These are phyloP conservation scores for Rhinopomastus cyanomelas DNA, from an alignment of 2,113 vertebrate species.

Conservation along the genomic window DNA sequence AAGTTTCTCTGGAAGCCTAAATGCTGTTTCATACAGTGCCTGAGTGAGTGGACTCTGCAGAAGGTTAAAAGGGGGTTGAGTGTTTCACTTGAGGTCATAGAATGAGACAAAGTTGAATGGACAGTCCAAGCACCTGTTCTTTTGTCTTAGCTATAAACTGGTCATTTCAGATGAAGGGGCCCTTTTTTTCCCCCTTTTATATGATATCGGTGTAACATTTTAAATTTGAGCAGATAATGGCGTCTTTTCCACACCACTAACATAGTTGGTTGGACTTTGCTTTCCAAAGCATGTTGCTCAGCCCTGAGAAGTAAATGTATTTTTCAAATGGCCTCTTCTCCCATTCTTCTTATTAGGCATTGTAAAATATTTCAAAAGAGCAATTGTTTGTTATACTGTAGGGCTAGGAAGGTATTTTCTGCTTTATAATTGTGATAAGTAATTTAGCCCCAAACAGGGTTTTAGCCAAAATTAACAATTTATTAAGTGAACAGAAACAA, in stretches of 20 bases:
- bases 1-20: not conserved
- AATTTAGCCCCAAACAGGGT: no score
- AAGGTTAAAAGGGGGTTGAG: not conserved
- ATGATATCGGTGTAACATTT: not conserved
- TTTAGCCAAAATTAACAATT: no score
- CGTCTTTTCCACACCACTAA: rapidly evolving
- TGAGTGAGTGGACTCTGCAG: rapidly evolving
- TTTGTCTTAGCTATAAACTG: not conserved
- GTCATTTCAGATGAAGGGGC: not conserved
- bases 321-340: not conserved
- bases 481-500: no score
- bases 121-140: not conserved
- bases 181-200: not conserved
- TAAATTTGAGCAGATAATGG: not conserved
- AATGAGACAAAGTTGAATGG: not conserved
- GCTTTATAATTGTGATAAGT: no score
- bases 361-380: not conserved
- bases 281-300: not conserved
- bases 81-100: not conserved
- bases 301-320: not conserved
- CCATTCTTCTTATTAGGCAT: not conserved
- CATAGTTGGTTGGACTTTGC: not conserved
- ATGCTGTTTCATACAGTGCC: not conserved
- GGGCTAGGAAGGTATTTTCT: not conserved
- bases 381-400: not conserved